phyloP scores from a whole-genome alignment of 2,113 vertebrate genomes.

The Aldabrachelys gigantea region DNA sequence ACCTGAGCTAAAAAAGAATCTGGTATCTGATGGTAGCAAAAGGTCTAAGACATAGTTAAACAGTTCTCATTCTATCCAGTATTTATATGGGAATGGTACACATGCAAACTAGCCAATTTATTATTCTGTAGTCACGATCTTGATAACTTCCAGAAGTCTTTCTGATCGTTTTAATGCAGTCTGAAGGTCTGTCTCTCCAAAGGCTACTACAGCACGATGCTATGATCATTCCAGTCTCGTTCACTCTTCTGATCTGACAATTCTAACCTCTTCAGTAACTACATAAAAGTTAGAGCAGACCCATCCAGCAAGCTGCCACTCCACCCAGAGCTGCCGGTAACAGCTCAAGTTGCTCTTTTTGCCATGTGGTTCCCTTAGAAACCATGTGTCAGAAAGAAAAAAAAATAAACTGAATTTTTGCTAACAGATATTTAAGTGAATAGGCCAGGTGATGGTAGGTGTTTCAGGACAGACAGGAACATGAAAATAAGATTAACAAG shows the following conservation, averaged over 20 bases:
- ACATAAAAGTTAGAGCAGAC: no score
- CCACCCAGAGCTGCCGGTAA: not conserved
- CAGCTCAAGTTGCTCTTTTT: not conserved
- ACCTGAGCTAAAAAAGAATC: not conserved
- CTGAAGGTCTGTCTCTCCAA: not conserved
- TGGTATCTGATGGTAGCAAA: not conserved
- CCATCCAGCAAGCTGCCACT: no score
- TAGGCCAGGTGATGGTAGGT: not conserved
- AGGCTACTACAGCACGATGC: not conserved
- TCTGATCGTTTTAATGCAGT: not conserved
- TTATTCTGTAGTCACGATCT: not conserved
- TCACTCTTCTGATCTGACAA: no score
- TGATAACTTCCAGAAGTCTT: not conserved
- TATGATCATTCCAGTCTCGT: not conserved
- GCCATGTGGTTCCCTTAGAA: not conserved
- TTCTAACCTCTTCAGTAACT: no score
- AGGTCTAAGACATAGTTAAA: not conserved
- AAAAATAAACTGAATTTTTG: not conserved
- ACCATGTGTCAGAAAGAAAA: rapidly evolving
- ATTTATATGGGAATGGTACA: not conserved
- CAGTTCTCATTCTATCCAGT: not conserved
- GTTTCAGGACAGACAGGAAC: not conserved
- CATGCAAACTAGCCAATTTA: not conserved
- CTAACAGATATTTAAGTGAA: not conserved
- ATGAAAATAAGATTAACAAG: not conserved